Base-by-base conservation (phyloP, 2,797 vertebrate species). In the Sebastiscus tertius region DNA sequence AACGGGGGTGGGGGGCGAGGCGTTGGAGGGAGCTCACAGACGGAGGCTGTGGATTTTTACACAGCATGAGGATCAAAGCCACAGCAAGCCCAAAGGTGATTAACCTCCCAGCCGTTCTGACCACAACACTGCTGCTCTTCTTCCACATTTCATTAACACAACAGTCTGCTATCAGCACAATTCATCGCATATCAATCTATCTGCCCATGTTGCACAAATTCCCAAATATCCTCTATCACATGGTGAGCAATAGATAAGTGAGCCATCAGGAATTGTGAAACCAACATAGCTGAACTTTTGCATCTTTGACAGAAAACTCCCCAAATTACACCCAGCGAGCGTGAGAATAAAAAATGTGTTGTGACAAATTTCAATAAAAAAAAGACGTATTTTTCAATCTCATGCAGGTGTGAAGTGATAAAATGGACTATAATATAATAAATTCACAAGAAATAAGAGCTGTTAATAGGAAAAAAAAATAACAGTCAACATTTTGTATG, bases 21-120 rank as follows among this genome's bases (percentile, higher is more conserved):
- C n/a, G 33, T 39, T 31, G 61, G 80, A 63, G 82, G 82, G 82
- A 73, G 68, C 80, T 88, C 64, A 81, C 82, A 89, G 90, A 91
- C 79, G 34, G 81, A 87, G 90, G 89, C 87, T 87, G 91, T 92
- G 90, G 91, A 91, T 92, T 90, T 52, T 93, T 88, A 88, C 91
- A 92, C 90, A 94, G 88, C 75, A 36, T 64, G 82, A 88, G 88
- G 90, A 94, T 93, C 86, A 93, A 93, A 93, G 88, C 83, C 88
- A 88, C 86, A 88, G 87, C 85, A 20, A 81, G 81, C 89, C 88
- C 85, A 89, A 90, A 93, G 89, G 92, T 93, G 92, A 93, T 91
- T 93, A 92, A 93, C 89, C 87, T 86, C 85, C 71, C 72, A 80
- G 93, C 67, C 79, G n/a, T 65, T 89, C 76, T 91, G 88, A 91